A percentile compares a stretch with the other conserved stretches of the same genome.
phyloP scores from a whole-genome alignment of 2,888 invertebrate genomes.

The Tenthredo distinguenda region DNA sequence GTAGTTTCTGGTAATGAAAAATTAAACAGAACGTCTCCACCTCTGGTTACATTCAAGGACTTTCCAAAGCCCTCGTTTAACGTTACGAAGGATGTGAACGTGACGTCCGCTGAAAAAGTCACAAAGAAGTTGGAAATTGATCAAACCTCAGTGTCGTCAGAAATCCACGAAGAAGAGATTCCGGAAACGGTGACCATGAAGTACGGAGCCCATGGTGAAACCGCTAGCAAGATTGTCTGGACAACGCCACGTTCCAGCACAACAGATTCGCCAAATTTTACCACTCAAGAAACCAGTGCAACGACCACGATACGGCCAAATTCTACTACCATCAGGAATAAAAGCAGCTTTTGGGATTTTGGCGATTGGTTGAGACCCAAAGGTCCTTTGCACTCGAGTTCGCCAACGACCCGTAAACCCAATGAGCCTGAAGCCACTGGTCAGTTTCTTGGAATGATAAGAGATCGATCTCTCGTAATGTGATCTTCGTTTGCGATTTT shows the following conservation, averaged over 20 bases:
- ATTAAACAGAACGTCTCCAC: conserved; percentile 47
- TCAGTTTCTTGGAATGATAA: not conserved
- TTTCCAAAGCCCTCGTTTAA: conserved; percentile 4
- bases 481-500: not conserved
- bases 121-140: conserved; percentile 60
- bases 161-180: conserved; percentile 64
- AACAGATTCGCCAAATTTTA: not conserved
- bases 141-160: conserved; percentile 63
- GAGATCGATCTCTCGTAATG: not conserved
- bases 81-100: conserved; percentile 13
- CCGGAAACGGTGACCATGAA: conserved; percentile 61
- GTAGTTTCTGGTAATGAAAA: conserved; percentile 54
- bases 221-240: conserved; percentile 67
- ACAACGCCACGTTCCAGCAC: conserved; percentile 64
- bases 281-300: conserved; percentile 56
- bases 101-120: conserved; percentile 16
- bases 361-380: conserved; percentile 41
- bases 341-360: conserved; percentile 48
- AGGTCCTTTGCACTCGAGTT: not conserved
- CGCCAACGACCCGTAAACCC: conserved; percentile 13
- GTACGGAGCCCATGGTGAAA: conserved; percentile 55
- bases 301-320: conserved; percentile 54
- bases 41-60: conserved; percentile 18
- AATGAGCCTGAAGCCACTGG: not conserved
- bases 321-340: not conserved